These are phyloP conservation scores for Poeciliopsis turneri DNA, from an alignment of 2,797 vertebrate genomes.

Conservation along the genomic window DNA sequence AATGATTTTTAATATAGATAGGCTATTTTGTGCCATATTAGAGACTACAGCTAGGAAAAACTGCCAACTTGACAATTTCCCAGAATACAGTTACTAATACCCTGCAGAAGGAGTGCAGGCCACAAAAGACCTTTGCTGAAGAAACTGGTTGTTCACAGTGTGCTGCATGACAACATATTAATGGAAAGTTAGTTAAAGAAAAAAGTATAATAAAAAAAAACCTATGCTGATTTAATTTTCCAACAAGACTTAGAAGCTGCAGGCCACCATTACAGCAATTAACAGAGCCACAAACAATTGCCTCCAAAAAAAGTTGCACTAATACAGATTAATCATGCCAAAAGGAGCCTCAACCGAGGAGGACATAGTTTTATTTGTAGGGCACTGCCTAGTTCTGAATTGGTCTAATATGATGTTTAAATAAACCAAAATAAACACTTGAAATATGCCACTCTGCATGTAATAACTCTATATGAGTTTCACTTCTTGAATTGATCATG, in stretches of 20 bases:
- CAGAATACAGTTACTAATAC: not conserved
- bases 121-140: not conserved
- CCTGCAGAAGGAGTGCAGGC: not conserved
- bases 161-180: not conserved
- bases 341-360: not conserved
- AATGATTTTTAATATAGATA: not conserved
- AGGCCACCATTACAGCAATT: not conserved
- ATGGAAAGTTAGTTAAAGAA: not conserved
- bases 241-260: not conserved
- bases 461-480: not conserved
- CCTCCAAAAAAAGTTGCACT: not conserved
- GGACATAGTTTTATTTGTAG: not conserved
- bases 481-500: constrained; percentile 2
- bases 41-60: not conserved
- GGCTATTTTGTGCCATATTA: not conserved
- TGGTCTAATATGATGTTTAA: not conserved
- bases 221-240: not conserved
- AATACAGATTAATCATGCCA: not conserved
- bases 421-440: not conserved
- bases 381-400: not conserved
- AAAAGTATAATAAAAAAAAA: not conserved
- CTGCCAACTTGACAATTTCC: not conserved
- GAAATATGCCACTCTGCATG: not conserved
- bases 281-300: not conserved
- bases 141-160: not conserved